Conservation (phyloP, 2,113 vertebrate genomes). For the Danio rerio region GRCz12tu NC_133197.1:21353001-21353500, state of each 20-base stretch:
- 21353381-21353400: background rate
- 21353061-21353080: conserved; percentile 17
- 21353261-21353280: conserved; percentile 55
- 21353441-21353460: background rate
- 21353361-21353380: conserved; percentile 11
- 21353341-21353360: conserved; percentile 74
- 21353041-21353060: background rate
- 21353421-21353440: background rate
- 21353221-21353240: conserved; percentile 69
- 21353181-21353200: conserved; percentile 47
- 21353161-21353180: conserved; percentile 3
- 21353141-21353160: conserved; percentile 24
- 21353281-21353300: conserved; percentile 72
- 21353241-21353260: conserved; percentile 72
- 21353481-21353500: background rate
- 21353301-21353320: conserved; percentile 66
- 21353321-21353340: conserved; percentile 71
- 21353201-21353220: conserved; percentile 56
- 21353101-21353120: conserved; percentile 37
- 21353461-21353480: background rate
- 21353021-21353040: too few relatives aligned
- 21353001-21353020: background rate
- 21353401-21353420: background rate
- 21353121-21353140: conserved; percentile 36
- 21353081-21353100: conserved; percentile 5